phyloP scores from a whole-genome alignment of 2,888 invertebrate species.

The Brachypalpus laphriformis region DNA sequence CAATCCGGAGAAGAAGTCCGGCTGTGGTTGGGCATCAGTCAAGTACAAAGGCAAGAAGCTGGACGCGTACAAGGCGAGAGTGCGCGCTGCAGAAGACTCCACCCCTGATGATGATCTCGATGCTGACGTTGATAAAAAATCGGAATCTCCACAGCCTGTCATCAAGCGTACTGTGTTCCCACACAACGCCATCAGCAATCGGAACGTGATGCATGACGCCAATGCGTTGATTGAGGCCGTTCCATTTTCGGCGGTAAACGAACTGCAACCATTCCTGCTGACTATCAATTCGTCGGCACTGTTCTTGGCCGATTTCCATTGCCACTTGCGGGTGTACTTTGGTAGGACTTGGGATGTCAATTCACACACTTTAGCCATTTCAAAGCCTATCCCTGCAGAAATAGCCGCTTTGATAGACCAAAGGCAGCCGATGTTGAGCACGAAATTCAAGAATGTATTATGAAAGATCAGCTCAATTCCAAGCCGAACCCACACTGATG shows the following conservation, averaged over 20 bases:
- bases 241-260: constrained; percentile 93
- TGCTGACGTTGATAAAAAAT: constrained; percentile 86
- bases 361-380: no score
- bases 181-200: constrained; percentile 89
- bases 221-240: constrained; percentile 95
- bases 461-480: constrained; percentile 90
- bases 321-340: constrained; percentile 97
- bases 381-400: constrained; percentile 94
- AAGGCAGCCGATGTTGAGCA: constrained; percentile 90
- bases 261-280: constrained; percentile 96
- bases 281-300: constrained; percentile 94
- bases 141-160: constrained; percentile 85
- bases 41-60: constrained; percentile 94
- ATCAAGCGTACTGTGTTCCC: constrained; percentile 88
- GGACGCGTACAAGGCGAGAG: constrained; percentile 93
- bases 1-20: constrained; percentile 95
- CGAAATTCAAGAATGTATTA: constrained; percentile 92
- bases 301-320: constrained; percentile 95
- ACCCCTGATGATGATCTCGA: constrained; percentile 83
- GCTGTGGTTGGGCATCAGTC: constrained; percentile 96
- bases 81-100: constrained; percentile 85
- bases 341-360: constrained; percentile 98
- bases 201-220: constrained; percentile 91
- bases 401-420: constrained; percentile 90
- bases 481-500: constrained; percentile 92